A percentile compares a stretch with the other conserved stretches of the same genome.
phyloP scores from a whole-genome alignment of 2,113 vertebrate species.

The Aphyosemion australe region DNA sequence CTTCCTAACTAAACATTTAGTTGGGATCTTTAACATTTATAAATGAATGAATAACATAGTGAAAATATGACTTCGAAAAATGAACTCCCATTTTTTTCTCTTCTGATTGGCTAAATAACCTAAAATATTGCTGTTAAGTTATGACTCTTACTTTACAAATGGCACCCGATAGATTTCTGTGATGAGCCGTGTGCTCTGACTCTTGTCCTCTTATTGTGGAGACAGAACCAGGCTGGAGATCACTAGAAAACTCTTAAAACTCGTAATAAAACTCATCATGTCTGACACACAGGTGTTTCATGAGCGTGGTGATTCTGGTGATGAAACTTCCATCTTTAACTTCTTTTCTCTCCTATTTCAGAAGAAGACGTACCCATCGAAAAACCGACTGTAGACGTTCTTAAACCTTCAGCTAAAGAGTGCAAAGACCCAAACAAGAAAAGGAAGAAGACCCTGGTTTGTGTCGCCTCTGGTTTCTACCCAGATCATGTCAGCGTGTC shows the following conservation, averaged over 20 bases:
- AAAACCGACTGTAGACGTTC: constrained; percentile 72
- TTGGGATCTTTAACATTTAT: no score
- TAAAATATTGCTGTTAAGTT: no score
- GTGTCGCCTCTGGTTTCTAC: constrained; percentile 84
- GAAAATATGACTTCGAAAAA: no score
- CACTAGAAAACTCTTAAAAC: not conserved
- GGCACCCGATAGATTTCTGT: no score
- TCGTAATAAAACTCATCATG: not conserved
- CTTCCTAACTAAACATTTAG: no score
- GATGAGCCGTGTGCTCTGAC: constrained; percentile 36
- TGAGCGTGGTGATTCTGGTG: no score
- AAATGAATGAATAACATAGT: no score
- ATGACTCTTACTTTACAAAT: no score
- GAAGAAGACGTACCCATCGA: fast-evolving
- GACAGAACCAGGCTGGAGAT: constrained; percentile 62
- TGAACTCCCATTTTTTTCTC: no score
- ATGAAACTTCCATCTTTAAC: no score
- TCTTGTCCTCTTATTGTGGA: constrained; percentile 67
- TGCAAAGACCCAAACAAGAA: constrained; percentile 4
- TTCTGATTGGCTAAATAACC: no score
- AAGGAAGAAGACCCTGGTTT: constrained; percentile 83
- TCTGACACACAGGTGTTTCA: no score
- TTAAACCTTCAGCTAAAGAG: constrained; percentile 79
- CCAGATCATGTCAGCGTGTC: constrained; percentile 84
- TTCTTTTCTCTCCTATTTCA: constrained; percentile 9